phyloP scores from a whole-genome alignment of 2,888 invertebrate genomes.

The Acrocyrtus sp. region DNA sequence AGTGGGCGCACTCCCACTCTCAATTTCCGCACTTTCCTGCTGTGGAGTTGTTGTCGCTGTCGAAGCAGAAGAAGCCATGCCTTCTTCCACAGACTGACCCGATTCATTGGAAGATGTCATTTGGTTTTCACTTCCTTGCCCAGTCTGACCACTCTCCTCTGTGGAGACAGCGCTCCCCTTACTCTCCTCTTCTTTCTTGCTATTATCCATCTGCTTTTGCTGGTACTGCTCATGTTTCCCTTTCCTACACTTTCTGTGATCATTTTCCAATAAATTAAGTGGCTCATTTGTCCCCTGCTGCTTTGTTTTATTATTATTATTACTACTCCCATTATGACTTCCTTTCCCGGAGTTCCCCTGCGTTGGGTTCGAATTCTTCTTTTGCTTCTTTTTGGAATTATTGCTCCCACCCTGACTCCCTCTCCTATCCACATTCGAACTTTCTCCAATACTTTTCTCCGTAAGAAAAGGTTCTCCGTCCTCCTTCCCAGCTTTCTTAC shows the following conservation, averaged over 20 bases:
- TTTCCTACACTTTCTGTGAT: slow-evolving; percentile 6
- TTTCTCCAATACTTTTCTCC: slow-evolving; percentile 10
- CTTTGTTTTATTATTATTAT: slow-evolving; percentile 11
- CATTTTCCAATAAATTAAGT: slow-evolving; percentile 27
- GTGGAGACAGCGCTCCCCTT: slow-evolving; percentile 15
- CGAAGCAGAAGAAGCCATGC: background rate
- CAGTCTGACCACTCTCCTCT: background rate
- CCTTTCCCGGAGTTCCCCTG: background rate
- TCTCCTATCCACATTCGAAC: slow-evolving; percentile 5
- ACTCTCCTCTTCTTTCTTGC: slow-evolving; percentile 15
- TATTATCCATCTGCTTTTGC: slow-evolving; percentile 22
- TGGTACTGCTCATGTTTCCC: no score
- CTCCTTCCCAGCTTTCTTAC: slow-evolving; percentile 26
- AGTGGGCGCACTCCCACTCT: background rate
- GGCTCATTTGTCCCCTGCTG: slow-evolving; percentile 17
- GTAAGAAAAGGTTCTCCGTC: no score
- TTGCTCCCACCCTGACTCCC: slow-evolving; percentile 6
- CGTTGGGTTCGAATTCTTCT: slow-evolving; percentile 11
- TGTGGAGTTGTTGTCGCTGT: slow-evolving; percentile 10
- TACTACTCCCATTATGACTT: background rate
- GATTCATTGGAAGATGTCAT: slow-evolving; percentile 30
- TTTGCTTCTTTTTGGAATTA: slow-evolving; percentile 23
- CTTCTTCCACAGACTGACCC: slow-evolving; percentile 22
- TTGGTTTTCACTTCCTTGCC: slow-evolving; percentile 11
- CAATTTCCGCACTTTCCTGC: no score